Evolutionary conservation across 2,113 vertebrate species (phyloP).

Genomic region (Danio rerio): DNA sequence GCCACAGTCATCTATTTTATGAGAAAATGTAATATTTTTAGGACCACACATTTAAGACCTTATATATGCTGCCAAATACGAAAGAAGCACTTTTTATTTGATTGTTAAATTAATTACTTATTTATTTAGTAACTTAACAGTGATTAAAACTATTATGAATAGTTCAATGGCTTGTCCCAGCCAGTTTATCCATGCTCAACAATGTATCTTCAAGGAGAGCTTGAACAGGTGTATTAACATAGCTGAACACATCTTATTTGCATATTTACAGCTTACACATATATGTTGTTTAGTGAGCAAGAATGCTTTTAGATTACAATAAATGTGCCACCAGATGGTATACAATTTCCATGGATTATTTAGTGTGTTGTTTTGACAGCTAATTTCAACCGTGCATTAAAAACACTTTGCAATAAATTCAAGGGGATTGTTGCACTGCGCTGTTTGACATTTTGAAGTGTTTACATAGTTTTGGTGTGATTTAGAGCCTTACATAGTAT

Average conservation of each 20-base stretch:
- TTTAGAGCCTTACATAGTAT: not conserved
- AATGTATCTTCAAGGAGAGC: too few relatives aligned
- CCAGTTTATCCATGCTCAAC: too few relatives aligned
- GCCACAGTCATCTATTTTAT: not conserved
- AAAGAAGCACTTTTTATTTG: not conserved
- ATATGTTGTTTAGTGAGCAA: not conserved
- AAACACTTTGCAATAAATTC: not conserved
- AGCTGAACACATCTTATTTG: not conserved
- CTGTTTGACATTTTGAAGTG: not conserved
- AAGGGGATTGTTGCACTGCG: not conserved
- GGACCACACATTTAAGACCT: not conserved
- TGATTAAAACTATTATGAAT: too few relatives aligned
- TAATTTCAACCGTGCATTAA: too few relatives aligned
- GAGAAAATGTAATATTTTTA: not conserved
- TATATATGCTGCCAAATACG: not conserved
- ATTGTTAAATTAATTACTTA: too few relatives aligned
- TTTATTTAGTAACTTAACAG: too few relatives aligned
- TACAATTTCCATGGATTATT: not conserved
- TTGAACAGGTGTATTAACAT: not conserved
- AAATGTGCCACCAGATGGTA: not conserved
- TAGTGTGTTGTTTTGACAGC: too few relatives aligned
- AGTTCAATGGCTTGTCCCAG: too few relatives aligned
- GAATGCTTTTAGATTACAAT: not conserved
- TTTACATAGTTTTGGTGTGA: not conserved
- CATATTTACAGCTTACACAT: not conserved